Evolutionary conservation across 2,113 vertebrate genomes (phyloP).

Genomic region (Panurus biarmicus): DNA sequence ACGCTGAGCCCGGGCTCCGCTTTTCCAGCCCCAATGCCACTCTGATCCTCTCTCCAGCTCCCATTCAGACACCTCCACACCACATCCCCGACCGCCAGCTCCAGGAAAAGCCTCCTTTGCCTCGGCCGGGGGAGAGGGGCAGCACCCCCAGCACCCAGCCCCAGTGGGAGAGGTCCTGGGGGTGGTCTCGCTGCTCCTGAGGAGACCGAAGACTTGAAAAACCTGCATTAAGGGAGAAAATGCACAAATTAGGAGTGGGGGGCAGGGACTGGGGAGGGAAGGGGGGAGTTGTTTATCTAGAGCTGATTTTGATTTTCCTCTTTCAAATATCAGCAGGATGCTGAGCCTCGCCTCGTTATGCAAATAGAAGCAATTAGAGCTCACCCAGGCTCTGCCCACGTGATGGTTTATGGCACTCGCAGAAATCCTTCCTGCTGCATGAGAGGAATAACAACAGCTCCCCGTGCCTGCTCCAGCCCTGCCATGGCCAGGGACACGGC

Average conservation of each 20-base stretch:
- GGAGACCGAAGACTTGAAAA: not conserved
- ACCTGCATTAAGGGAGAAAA: not conserved
- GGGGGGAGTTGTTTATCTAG: conserved; percentile 23
- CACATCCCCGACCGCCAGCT: accelerated
- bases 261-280: not conserved
- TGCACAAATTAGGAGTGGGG: not conserved
- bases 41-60: not conserved
- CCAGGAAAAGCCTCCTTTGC: not conserved
- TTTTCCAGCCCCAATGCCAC: not conserved
- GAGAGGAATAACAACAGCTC: conserved; percentile 50
- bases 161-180: not conserved
- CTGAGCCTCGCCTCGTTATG: conserved; percentile 58
- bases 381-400: conserved; percentile 52
- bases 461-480: not conserved
- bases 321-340: conserved; percentile 56
- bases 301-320: conserved; percentile 38
- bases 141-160: not conserved
- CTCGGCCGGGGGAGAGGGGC: not conserved
- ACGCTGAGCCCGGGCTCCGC: accelerated
- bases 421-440: conserved; percentile 48
- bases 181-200: not conserved
- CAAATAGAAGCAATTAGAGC: conserved; percentile 67
- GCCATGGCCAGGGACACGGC: accelerated
- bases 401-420: conserved; percentile 41
- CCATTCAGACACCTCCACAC: not conserved